Evolutionary conservation across 2,797 vertebrate genomes (phyloP).

Genomic region (Channallabes apus): DNA sequence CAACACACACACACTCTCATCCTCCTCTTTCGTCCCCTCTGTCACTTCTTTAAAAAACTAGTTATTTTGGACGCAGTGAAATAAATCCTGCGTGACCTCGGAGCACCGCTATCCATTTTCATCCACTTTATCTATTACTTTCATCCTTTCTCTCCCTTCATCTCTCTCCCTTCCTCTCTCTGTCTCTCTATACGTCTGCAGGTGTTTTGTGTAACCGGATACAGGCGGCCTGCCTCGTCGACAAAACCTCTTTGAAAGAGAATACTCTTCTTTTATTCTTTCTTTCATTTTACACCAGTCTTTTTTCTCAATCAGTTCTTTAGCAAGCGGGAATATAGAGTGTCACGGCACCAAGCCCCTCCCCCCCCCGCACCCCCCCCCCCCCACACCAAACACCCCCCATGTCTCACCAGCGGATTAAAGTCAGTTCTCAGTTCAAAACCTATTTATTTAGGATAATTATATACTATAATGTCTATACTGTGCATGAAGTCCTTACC

Average conservation of each 20-base stretch:
- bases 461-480: neutral
- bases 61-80: constrained; percentile 70
- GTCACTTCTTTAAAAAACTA: constrained; percentile 64
- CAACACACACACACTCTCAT: constrained; percentile 54
- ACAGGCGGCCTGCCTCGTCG: neutral
- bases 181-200: constrained; percentile 24
- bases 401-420: neutral
- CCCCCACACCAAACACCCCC: too few relatives aligned
- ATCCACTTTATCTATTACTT: constrained; percentile 37
- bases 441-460: neutral
- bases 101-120: constrained; percentile 58
- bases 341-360: neutral
- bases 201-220: constrained; percentile 66
- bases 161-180: constrained; percentile 11
- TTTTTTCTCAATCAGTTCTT: constrained; percentile 36
- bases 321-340: constrained; percentile 2
- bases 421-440: neutral
- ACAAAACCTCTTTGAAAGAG: constrained; percentile 15
- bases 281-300: constrained; percentile 13
- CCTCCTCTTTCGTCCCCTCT: constrained; percentile 47
- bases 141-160: constrained; percentile 26
- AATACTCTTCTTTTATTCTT: neutral
- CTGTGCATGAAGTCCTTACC: neutral
- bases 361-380: neutral
- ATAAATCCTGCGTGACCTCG: constrained; percentile 73